Evolutionary conservation across 1,140 invertebrate species (phyloP).

Genomic region (Sarcophaga bullata): DNA sequence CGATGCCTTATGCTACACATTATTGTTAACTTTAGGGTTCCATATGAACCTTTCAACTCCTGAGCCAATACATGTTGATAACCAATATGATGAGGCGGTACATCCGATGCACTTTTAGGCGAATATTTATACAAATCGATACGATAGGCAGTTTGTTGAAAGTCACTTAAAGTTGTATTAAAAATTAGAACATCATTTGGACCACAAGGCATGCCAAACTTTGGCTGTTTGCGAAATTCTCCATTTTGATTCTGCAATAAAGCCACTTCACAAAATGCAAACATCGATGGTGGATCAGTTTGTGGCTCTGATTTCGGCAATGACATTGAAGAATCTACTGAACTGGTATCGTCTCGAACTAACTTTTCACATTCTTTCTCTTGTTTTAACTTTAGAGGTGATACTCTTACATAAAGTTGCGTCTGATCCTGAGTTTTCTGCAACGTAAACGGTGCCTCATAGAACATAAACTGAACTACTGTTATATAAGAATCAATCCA

Average conservation of each 20-base stretch:
- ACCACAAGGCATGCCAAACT: slow-evolving; percentile 81
- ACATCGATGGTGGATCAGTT: slow-evolving; percentile 61
- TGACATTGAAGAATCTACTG: neutral
- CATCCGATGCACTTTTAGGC: slow-evolving; percentile 67
- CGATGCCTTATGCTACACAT: slow-evolving; percentile 81
- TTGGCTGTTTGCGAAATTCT: slow-evolving; percentile 75
- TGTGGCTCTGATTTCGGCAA: neutral
- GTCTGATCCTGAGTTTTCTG: slow-evolving; percentile 77
- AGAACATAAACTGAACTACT: slow-evolving; percentile 84
- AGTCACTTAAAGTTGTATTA: slow-evolving; percentile 77
- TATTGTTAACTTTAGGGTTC: slow-evolving; percentile 79
- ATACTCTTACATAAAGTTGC: slow-evolving; percentile 76
- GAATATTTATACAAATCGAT: slow-evolving; percentile 70
- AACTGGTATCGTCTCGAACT: neutral
- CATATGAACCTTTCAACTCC: slow-evolving; percentile 75
- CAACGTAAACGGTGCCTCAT: slow-evolving; percentile 80
- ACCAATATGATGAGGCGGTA: slow-evolving; percentile 81
- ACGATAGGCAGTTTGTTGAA: slow-evolving; percentile 75
- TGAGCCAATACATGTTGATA: slow-evolving; percentile 80
- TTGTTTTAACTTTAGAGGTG: slow-evolving; percentile 70
- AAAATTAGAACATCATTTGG: slow-evolving; percentile 81
- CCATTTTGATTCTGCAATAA: slow-evolving; percentile 68
- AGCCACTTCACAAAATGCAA: slow-evolving; percentile 69
- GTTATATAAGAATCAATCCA: slow-evolving; percentile 88
- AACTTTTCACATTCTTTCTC: neutral